Evolutionary conservation across 2,888 invertebrate species (phyloP).

Genomic region (Liodrosophila aerea): DNA sequence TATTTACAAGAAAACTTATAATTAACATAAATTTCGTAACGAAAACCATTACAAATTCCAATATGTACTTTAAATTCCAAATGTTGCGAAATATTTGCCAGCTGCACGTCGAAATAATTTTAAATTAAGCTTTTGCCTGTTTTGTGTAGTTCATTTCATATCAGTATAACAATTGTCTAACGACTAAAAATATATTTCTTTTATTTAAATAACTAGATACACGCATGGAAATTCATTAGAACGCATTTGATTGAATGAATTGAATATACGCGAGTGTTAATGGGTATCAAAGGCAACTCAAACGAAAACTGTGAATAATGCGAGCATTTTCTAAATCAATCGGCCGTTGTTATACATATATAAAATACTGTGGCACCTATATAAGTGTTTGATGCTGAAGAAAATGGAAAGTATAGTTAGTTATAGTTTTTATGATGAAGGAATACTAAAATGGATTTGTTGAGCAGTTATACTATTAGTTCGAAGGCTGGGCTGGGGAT

Average conservation of each 20-base stretch:
- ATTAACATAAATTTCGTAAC: constrained; percentile 54
- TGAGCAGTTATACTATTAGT: constrained; percentile 22
- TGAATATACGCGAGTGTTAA: constrained; percentile 67
- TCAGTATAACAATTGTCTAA: constrained; percentile 78
- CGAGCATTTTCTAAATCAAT: constrained; percentile 11
- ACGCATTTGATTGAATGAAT: constrained; percentile 66
- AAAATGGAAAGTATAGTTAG: not conserved
- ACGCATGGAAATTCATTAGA: constrained; percentile 77
- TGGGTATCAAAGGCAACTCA: constrained; percentile 18
- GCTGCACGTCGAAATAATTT: constrained; percentile 30
- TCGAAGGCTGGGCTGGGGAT: constrained; percentile 25
- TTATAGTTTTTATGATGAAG: constrained; percentile 21
- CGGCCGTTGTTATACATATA: constrained; percentile 25
- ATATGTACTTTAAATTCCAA: constrained; percentile 30
- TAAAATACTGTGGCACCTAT: constrained; percentile 74
- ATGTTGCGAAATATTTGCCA: constrained; percentile 33
- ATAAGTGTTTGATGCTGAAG: constrained; percentile 29
- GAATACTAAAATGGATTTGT: constrained; percentile 8
- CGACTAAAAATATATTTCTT: constrained; percentile 75
- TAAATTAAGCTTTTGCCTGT: constrained; percentile 8
- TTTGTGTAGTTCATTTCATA: constrained; percentile 34
- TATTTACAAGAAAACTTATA: constrained; percentile 72
- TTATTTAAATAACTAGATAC: constrained; percentile 80
- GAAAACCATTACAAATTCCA: constrained; percentile 46
- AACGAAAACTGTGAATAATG: constrained; percentile 23